phyloP scores from a whole-genome alignment of 2,888 invertebrate species.

The Apamea sordens region DNA sequence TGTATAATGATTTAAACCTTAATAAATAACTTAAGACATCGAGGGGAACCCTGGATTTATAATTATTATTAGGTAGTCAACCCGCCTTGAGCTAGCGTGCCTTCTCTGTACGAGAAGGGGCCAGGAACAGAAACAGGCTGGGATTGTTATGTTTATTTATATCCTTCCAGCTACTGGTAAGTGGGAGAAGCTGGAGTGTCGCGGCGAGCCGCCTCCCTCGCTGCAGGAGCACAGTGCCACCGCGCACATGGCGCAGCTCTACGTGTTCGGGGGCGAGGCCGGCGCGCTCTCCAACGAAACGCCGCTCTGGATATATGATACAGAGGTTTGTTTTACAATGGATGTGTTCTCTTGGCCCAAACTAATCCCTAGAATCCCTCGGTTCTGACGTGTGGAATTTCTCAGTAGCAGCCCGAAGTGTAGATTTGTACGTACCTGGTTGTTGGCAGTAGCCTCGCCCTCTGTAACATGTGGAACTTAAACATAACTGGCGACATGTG shows the following conservation, averaged over 20 bases:
- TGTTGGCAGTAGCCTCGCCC: neutral
- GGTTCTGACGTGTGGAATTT: neutral
- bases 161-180: constrained; percentile 91
- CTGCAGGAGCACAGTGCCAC: constrained; percentile 96
- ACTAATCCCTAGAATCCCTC: neutral
- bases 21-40: neutral
- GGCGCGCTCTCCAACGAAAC: constrained; percentile 95
- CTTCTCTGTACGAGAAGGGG: neutral
- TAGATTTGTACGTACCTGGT: neutral
- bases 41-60: neutral
- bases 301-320: constrained; percentile 96
- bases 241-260: constrained; percentile 93
- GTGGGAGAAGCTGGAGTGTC: constrained; percentile 94
- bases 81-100: neutral
- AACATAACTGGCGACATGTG: neutral
- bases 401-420: neutral
- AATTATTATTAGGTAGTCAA: neutral
- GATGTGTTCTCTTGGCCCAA: neutral
- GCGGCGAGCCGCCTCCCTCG: constrained; percentile 93
- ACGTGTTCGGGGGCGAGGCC: constrained; percentile 97
- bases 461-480: neutral
- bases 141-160: neutral
- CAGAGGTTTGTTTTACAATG: constrained; percentile 91
- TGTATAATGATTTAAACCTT: neutral
- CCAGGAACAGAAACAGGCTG: neutral